Evolutionary conservation across 2,113 vertebrate species (phyloP).

Genomic region (Petrocephalus zakoni): DNA sequence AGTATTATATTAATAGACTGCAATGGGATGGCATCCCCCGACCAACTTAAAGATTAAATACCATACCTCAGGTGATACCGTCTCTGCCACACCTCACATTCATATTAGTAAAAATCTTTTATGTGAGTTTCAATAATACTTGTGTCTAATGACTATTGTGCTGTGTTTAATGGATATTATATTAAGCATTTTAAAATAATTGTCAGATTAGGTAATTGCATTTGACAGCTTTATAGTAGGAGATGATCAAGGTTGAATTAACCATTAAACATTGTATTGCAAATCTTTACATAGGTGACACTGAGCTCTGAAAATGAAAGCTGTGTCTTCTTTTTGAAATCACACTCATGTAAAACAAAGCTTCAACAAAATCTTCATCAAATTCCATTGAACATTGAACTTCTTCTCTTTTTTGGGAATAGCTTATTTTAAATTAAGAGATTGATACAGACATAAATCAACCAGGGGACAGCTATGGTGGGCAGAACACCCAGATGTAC

Average conservation of each 20-base stretch:
- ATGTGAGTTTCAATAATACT: neutral
- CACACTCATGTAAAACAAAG: too few species aligned
- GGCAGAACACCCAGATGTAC: neutral
- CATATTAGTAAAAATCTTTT: neutral
- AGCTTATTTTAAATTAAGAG: neutral
- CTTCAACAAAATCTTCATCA: too few species aligned
- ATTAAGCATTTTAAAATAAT: neutral
- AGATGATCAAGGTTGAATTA: neutral
- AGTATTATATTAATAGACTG: neutral
- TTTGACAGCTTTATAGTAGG: neutral
- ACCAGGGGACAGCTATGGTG: neutral
- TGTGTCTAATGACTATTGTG: neutral
- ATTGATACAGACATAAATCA: neutral
- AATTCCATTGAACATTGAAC: too few species aligned
- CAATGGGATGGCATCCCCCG: neutral
- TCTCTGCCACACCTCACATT: neutral
- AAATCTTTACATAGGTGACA: neutral
- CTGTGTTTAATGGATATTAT: neutral
- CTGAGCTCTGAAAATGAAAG: neutral
- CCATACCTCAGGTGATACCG: neutral
- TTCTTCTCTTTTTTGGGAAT: neutral
- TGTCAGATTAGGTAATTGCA: neutral
- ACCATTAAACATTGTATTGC: neutral
- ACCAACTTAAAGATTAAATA: neutral
- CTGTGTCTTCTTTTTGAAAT: too few species aligned